Percentiles rank a stretch among this genome's conserved stretches.
phyloP scores from a whole-genome alignment of 2,888 invertebrate genomes.

The Scrobipalpa atriplicella region DNA sequence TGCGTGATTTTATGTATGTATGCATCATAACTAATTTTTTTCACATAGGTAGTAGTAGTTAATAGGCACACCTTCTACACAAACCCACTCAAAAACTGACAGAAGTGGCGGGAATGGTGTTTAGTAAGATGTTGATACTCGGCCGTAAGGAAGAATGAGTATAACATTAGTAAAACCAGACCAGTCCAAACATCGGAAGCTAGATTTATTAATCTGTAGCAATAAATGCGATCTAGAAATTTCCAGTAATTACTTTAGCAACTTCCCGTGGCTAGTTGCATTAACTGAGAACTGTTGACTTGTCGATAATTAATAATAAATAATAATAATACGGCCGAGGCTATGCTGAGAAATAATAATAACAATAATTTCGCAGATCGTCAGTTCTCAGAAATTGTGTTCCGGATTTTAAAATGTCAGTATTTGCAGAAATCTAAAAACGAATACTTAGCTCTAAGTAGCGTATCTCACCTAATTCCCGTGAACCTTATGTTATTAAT shows the following conservation, averaged over 20 bases:
- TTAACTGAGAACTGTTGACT: not conserved
- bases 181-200: not conserved
- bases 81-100: too few species aligned
- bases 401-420: not conserved
- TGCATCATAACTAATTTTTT: too few species aligned
- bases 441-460: too few species aligned
- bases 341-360: not conserved
- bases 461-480: too few species aligned
- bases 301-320: not conserved
- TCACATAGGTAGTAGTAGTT: too few species aligned
- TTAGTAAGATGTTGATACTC: too few species aligned
- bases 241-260: constrained; percentile 27
- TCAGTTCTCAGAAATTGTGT: not conserved
- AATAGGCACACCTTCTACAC: too few species aligned
- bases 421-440: not conserved
- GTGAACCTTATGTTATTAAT: too few species aligned
- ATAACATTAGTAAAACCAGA: not conserved
- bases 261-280: constrained; percentile 21
- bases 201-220: constrained; percentile 21
- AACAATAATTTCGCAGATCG: not conserved
- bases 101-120: too few species aligned
- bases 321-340: not conserved
- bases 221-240: constrained; percentile 25
- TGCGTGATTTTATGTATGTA: too few species aligned
- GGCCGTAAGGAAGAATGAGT: too few species aligned